Percentiles rank a stretch among this genome's conserved stretches.
phyloP scores from a whole-genome alignment of 30 jellyfish, hydroid and myxozoan species.

The Calvadosia cruxmelitensis region DNA sequence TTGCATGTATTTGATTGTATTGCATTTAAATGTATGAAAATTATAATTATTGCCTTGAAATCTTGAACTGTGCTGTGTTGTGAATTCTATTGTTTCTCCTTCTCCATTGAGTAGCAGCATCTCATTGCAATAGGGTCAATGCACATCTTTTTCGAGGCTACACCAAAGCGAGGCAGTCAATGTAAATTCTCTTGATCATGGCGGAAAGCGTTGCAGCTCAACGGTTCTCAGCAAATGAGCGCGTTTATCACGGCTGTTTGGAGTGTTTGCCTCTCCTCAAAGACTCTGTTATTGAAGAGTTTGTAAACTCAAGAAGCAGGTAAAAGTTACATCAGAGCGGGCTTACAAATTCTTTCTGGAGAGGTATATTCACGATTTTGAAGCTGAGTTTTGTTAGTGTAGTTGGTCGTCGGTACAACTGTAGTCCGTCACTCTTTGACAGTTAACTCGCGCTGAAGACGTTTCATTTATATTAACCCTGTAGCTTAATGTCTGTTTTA shows the following conservation, averaged over 20 bases:
- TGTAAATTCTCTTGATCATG: not conserved
- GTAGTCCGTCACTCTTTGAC: too few relatives aligned
- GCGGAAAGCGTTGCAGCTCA: not conserved
- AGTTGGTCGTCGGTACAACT: too few relatives aligned
- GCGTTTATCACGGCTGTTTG: not conserved
- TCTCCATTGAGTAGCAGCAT: too few relatives aligned
- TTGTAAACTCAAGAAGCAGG: too few relatives aligned
- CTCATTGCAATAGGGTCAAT: not conserved
- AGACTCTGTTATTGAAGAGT: not conserved
- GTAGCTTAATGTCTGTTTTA: not conserved
- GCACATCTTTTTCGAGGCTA: slow-evolving; percentile 2
- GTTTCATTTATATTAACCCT: not conserved
- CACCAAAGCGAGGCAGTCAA: not conserved
- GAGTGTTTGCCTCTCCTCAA: not conserved
- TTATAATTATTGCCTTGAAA: too few relatives aligned
- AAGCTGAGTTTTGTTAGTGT: not conserved
- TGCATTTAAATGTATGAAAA: too few relatives aligned
- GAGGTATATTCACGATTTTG: not conserved
- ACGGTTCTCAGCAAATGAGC: not conserved
- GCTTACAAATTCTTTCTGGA: not conserved
- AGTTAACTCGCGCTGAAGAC: too few relatives aligned
- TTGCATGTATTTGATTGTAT: too few relatives aligned
- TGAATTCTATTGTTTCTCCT: too few relatives aligned
- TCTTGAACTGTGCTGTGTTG: too few relatives aligned
- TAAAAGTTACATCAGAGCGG: too few relatives aligned